These are phyloP conservation scores for Drosophila yooni DNA, from an alignment of 2,888 invertebrate genomes.

Conservation along the genomic window DNA sequence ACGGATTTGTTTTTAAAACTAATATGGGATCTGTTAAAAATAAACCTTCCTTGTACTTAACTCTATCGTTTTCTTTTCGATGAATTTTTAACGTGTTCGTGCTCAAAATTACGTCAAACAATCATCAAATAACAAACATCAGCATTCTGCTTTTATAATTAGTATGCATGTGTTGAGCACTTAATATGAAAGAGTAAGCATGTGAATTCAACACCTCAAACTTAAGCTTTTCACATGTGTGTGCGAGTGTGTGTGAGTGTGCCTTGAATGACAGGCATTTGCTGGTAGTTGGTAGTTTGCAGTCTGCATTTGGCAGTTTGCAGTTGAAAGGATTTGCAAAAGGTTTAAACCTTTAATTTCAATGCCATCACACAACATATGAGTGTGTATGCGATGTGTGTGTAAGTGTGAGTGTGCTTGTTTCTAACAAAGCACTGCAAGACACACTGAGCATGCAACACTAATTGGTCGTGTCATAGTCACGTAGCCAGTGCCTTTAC, in stretches of 20 bases:
- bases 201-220: constrained; percentile 67
- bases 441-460: constrained; percentile 44
- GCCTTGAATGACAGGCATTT: constrained; percentile 54
- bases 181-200: constrained; percentile 40
- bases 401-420: constrained; percentile 2
- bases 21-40: neutral
- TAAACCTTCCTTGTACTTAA: neutral
- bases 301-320: constrained; percentile 17
- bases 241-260: constrained; percentile 6
- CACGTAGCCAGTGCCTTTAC: constrained; percentile 56
- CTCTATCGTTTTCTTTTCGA: constrained; percentile 7
- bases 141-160: constrained; percentile 44
- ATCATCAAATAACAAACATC: constrained; percentile 68
- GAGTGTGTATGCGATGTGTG: neutral
- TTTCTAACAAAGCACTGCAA: constrained; percentile 30
- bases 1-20: neutral
- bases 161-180: constrained; percentile 49
- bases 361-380: constrained; percentile 17
- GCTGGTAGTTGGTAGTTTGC: constrained; percentile 13
- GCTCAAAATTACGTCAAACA: constrained; percentile 53
- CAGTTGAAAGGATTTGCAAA: constrained; percentile 51
- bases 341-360: constrained; percentile 72
- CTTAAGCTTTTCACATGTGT: constrained; percentile 1
- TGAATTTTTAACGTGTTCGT: constrained; percentile 38
- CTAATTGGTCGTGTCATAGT: constrained; percentile 78